These are phyloP conservation scores for Bombylius discolor DNA, from an alignment of 2,888 invertebrate species.

Conservation along the genomic window DNA sequence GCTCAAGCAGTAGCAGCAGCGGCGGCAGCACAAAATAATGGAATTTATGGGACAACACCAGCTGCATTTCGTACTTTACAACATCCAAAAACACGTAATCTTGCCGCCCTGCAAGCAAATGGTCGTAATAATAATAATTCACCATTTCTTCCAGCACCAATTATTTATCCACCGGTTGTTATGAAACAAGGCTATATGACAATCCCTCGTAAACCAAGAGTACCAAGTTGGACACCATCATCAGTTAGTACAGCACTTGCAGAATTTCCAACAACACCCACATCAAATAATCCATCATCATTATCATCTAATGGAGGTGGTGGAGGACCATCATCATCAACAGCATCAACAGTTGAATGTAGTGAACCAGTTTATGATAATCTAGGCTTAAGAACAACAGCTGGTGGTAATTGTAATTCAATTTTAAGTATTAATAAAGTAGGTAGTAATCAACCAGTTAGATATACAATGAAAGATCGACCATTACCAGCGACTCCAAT, in stretches of 20 bases:
- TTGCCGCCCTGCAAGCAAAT: conserved; percentile 27
- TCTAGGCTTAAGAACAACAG: conserved; percentile 69
- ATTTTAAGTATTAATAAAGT: conserved; percentile 64
- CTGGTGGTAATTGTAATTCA: conserved; percentile 71
- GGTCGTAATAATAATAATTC: conserved; percentile 39
- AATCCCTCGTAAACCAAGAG: conserved; percentile 69
- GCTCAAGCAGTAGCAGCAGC: background rate
- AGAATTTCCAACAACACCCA: conserved; percentile 29
- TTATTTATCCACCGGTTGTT: conserved; percentile 45
- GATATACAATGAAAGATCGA: conserved; percentile 47
- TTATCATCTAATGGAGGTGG: background rate
- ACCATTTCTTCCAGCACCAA: conserved; percentile 58
- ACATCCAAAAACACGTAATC: conserved; percentile 46
- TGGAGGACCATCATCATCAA: conserved; percentile 15
- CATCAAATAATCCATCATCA: conserved; percentile 31
- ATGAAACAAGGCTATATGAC: conserved; percentile 71
- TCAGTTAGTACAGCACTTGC: conserved; percentile 43
- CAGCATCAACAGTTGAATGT: conserved; percentile 37
- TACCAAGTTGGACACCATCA: conserved; percentile 65
- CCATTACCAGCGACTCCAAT: conserved; percentile 52
- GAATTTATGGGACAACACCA: conserved; percentile 24
- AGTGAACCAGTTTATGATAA: conserved; percentile 78
- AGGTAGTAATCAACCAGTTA: conserved; percentile 39
- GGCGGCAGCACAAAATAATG: background rate
- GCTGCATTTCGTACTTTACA: conserved; percentile 64